Percentiles rank a stretch among this genome's conserved stretches.
phyloP scores from a whole-genome alignment of 2,113 vertebrate species.

The Melierax canorus region DNA sequence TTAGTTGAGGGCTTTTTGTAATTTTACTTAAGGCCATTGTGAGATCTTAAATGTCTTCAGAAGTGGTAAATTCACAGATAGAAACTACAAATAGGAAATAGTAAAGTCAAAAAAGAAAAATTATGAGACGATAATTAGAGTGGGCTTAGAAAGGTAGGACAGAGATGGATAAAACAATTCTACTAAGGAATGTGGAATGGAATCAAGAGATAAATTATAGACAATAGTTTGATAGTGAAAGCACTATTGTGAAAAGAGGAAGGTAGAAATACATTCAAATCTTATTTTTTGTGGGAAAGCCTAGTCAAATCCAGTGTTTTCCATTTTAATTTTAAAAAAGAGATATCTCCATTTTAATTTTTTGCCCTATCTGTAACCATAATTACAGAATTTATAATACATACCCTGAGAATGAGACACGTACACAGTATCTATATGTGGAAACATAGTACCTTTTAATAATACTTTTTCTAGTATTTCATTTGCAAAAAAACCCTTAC shows the following conservation, averaged over 20 bases:
- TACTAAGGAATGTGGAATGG: background rate
- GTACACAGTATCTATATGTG: background rate
- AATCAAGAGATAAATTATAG: background rate
- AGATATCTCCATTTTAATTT: background rate
- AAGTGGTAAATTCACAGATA: background rate
- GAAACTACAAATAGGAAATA: background rate
- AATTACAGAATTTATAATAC: background rate
- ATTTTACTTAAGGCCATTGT: background rate
- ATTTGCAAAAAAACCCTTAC: fast-evolving
- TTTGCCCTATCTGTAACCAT: background rate
- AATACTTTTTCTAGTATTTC: background rate
- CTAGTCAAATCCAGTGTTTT: background rate
- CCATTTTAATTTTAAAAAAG: background rate
- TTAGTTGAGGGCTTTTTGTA: background rate
- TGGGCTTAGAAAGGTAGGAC: background rate
- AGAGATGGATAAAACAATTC: background rate
- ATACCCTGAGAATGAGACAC: background rate
- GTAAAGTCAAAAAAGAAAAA: background rate
- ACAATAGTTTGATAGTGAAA: background rate
- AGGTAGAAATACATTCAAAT: background rate
- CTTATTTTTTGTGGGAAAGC: background rate
- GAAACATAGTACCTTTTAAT: background rate
- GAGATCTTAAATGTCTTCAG: background rate
- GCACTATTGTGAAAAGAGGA: background rate
- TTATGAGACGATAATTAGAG: background rate